These are phyloP conservation scores for Timema podura DNA, from an alignment of 2,888 invertebrate species.

Conservation along the genomic window DNA sequence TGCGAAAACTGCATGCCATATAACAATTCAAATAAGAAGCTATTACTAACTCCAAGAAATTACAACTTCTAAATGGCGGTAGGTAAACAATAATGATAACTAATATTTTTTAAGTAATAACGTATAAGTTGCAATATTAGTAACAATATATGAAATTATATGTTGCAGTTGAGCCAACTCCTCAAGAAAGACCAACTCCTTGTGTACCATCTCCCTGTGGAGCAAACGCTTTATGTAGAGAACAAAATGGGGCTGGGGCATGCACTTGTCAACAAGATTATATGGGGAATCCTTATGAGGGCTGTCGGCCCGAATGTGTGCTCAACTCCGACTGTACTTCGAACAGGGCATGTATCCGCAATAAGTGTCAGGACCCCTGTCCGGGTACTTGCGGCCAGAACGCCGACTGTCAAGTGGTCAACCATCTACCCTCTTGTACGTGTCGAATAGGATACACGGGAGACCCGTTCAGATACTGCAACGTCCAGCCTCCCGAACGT, in stretches of 20 bases:
- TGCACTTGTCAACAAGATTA: constrained; percentile 52
- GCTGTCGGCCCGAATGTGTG: constrained; percentile 46
- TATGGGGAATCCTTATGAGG: constrained; percentile 59
- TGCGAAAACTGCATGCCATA: no score
- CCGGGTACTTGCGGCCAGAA: constrained; percentile 44
- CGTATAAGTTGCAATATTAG: no score
- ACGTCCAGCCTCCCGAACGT: constrained; percentile 43
- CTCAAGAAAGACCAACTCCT: constrained; percentile 51
- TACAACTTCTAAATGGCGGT: no score
- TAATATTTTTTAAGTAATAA: no score
- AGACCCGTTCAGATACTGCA: constrained; percentile 61
- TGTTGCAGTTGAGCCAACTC: constrained; percentile 45
- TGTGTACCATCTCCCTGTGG: constrained; percentile 71
- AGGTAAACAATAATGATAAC: no score
- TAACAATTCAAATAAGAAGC: no score
- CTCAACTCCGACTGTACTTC: constrained; percentile 49
- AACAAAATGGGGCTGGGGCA: constrained; percentile 49
- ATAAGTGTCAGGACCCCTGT: no score
- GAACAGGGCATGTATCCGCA: constrained; percentile 52
- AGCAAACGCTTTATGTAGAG: constrained; percentile 46
- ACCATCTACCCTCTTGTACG: constrained; percentile 43
- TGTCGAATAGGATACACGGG: constrained; percentile 68
- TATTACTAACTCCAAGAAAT: no score
- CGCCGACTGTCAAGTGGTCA: constrained; percentile 43
- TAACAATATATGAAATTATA: no score